Percentiles rank a stretch among this genome's conserved stretches.
Conservation (phyloP, 1,140 invertebrate species). For the Apis mellifera region Amel_HAv3.1 CM009945.2:6240501-6241000, state of each 20-base stretch:
- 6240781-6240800: background rate
- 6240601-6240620: slow-evolving; percentile 8
- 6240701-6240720: background rate
- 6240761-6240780: slow-evolving; percentile 22
- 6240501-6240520: slow-evolving; percentile 46
- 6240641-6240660: slow-evolving; percentile 14
- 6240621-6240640: background rate
- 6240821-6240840: slow-evolving; percentile 5
- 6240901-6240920: too few species aligned
- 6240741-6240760: background rate
- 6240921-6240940: background rate
- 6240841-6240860: background rate
- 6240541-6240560: background rate
- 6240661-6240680: slow-evolving; percentile 11
- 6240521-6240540: slow-evolving; percentile 29
- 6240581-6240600: slow-evolving; percentile 10
- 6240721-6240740: background rate
- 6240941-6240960: slow-evolving; percentile 64
- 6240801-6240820: background rate
- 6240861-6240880: background rate
- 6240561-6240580: slow-evolving; percentile 9
- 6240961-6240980: slow-evolving; percentile 70
- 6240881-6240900: background rate
- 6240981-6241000: slow-evolving; percentile 56
- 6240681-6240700: slow-evolving; percentile 7